phyloP scores from a whole-genome alignment of 2,113 vertebrate species.

The Reinhardtius hippoglossoides region DNA sequence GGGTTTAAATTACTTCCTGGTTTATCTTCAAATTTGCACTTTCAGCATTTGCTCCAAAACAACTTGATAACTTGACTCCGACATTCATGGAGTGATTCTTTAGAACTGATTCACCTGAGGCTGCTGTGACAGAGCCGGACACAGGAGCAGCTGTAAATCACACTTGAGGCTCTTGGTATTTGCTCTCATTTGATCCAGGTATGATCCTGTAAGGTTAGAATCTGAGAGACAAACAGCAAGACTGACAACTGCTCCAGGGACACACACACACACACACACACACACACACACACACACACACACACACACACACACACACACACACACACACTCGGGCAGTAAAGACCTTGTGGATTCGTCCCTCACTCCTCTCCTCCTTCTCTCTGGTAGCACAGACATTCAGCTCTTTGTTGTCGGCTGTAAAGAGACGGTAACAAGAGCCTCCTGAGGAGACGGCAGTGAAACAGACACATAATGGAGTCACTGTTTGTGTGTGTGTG shows the following conservation, averaged over 20 bases:
- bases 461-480: conserved; percentile 69
- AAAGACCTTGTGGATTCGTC: conserved; percentile 38
- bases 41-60: no score
- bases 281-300: neutral
- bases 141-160: neutral
- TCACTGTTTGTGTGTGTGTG: conserved; percentile 51
- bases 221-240: neutral
- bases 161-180: neutral
- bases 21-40: no score
- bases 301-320: neutral
- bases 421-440: conserved; percentile 68
- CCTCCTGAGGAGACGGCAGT: conserved; percentile 61
- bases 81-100: neutral
- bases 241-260: no score
- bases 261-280: neutral
- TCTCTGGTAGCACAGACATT: conserved; percentile 66
- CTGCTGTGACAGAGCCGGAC: neutral
- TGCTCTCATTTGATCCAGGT: conserved; percentile 20
- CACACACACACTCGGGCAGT: neutral
- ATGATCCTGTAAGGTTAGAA: conserved; percentile 33
- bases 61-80: neutral
- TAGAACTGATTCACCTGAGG: neutral
- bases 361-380: conserved; percentile 41
- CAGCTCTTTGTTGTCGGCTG: conserved; percentile 66
- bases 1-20: no score